Percentiles rank a stretch among this genome's conserved stretches.
These are phyloP conservation scores for Mayetiola destructor DNA, from an alignment of 2,888 invertebrate genomes.

Conservation along the genomic window DNA sequence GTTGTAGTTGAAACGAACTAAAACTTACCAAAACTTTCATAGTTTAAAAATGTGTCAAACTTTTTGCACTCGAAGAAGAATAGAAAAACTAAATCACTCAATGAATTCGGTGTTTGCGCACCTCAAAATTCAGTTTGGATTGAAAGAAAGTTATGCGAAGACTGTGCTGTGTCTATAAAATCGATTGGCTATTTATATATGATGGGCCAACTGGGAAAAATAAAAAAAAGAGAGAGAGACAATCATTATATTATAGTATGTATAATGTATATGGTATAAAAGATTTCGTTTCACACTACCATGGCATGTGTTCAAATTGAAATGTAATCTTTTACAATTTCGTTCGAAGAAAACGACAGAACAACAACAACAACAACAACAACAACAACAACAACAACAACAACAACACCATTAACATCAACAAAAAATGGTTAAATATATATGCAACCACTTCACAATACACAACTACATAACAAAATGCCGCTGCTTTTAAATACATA, in stretches of 20 bases:
- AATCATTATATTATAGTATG: too few species aligned
- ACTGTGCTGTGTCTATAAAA: constrained; percentile 4
- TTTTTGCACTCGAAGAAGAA: not conserved
- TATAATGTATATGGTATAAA: too few species aligned
- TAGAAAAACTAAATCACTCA: not conserved
- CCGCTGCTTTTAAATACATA: too few species aligned
- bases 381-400: not conserved
- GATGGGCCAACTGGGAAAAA: not conserved
- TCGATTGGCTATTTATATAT: constrained; percentile 7
- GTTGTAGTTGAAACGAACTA: too few species aligned
- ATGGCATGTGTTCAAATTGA: too few species aligned
- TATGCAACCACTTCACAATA: too few species aligned
- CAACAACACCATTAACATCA: not conserved
- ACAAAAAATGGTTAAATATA: too few species aligned
- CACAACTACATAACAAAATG: too few species aligned
- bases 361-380: not conserved
- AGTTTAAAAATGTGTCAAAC: not conserved
- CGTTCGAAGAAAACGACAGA: too few species aligned
- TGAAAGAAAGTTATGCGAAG: not conserved
- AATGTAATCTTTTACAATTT: too few species aligned
- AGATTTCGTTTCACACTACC: not conserved
- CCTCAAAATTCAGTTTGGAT: not conserved
- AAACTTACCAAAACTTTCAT: constrained; percentile 12
- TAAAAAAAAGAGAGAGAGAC: not conserved
- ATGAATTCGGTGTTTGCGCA: not conserved